A percentile compares a stretch with the other conserved stretches of the same genome.
phyloP scores from a whole-genome alignment of 2,797 vertebrate genomes.

The Eulemur mongoz region DNA sequence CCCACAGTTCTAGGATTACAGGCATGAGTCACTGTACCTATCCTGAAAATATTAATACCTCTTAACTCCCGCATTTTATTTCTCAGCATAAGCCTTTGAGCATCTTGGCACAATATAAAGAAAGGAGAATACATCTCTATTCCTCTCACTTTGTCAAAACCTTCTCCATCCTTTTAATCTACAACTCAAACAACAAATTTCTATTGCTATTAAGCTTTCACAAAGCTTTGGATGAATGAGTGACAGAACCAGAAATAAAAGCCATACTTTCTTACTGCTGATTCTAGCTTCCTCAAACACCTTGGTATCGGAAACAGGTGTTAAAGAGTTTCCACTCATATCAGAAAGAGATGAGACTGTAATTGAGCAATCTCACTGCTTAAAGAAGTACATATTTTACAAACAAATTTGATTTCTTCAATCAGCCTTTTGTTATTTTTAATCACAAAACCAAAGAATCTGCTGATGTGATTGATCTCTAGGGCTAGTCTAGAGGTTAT shows the following conservation, averaged over 20 bases:
- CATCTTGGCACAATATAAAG: not conserved
- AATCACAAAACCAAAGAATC: not conserved
- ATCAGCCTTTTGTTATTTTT: not conserved
- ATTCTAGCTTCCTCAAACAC: not conserved
- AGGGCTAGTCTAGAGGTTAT: not conserved
- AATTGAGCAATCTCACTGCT: not conserved
- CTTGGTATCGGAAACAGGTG: not conserved
- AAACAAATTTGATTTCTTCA: slow-evolving; percentile 17
- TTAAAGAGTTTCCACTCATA: not conserved
- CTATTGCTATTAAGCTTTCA: not conserved
- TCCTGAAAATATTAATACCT: not conserved
- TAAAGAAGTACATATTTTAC: not conserved
- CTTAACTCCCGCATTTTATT: not conserved
- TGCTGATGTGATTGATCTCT: not conserved
- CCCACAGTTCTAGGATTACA: not conserved
- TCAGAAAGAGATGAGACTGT: not conserved
- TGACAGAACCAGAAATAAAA: not conserved
- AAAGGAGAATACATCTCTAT: not conserved
- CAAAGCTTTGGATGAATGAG: not conserved
- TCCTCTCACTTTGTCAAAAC: not conserved
- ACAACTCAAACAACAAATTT: not conserved
- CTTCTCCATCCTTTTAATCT: not conserved
- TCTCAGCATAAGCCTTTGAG: not conserved
- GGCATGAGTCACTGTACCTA: not conserved
- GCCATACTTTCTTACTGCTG: not conserved